phyloP scores from a whole-genome alignment of 2,797 vertebrate genomes.

The Macropodus opercularis region DNA sequence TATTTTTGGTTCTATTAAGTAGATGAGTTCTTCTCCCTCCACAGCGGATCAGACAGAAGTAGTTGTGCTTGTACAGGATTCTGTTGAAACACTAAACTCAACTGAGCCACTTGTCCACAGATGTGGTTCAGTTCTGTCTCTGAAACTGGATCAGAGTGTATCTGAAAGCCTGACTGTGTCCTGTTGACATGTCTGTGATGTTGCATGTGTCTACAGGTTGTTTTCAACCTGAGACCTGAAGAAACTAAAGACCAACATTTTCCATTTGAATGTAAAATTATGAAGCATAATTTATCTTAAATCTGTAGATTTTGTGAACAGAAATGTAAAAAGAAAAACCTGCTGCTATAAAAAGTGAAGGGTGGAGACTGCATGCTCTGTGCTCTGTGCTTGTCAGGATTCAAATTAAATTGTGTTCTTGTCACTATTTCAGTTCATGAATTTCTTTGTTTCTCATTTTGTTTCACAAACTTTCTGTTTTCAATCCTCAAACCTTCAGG shows the following conservation, averaged over 20 bases:
- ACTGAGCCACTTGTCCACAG: too few species aligned
- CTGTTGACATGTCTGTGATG: slow-evolving; percentile 46
- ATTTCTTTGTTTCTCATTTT: neutral
- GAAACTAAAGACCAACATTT: neutral
- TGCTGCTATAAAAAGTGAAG: slow-evolving; percentile 49
- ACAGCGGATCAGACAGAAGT: too few species aligned
- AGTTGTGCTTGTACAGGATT: neutral
- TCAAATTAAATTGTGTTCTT: slow-evolving; percentile 49
- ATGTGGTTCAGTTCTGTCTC: neutral
- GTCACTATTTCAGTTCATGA: neutral
- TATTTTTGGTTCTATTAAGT: too few species aligned
- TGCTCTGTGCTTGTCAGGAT: slow-evolving; percentile 63
- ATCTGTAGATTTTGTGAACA: slow-evolving; percentile 37
- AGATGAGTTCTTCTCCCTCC: too few species aligned
- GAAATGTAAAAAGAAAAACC: slow-evolving; percentile 21
- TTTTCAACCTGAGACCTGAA: neutral
- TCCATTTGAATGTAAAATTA: slow-evolving; percentile 59
- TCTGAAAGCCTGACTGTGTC: neutral
- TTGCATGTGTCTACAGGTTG: slow-evolving; percentile 52
- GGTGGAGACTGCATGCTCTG: slow-evolving; percentile 75
- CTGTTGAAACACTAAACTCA: too few species aligned
- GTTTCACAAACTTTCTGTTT: neutral
- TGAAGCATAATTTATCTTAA: slow-evolving; percentile 22
- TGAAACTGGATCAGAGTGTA: neutral
- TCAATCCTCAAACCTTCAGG: neutral